phyloP scores from a whole-genome alignment of 2,797 vertebrate species.

The Pelodytes ibericus region DNA sequence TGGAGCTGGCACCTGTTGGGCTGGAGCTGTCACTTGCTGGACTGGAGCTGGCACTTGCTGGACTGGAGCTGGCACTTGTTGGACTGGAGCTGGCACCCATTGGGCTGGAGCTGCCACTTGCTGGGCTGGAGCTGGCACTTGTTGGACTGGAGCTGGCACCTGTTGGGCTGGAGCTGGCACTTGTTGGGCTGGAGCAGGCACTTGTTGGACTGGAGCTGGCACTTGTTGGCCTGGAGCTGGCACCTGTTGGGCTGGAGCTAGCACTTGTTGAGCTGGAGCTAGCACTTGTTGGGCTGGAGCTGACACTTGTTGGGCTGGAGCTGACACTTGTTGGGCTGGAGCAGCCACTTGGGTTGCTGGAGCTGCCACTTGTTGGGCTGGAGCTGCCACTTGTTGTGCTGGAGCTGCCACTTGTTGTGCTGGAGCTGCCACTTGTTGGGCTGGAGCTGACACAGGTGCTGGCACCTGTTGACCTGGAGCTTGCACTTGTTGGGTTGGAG shows the following conservation, averaged over 20 bases:
- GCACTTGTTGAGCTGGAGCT: neutral
- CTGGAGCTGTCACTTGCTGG: neutral
- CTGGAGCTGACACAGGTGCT: neutral
- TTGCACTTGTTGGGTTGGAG: neutral
- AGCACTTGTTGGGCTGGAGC: neutral
- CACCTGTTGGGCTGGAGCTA: neutral
- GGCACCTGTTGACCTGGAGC: neutral
- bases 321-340: neutral
- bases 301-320: neutral
- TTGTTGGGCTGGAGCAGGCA: neutral
- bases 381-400: neutral
- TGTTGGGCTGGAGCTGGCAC: neutral
- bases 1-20: neutral
- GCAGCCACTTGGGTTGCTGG: neutral
- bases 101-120: conserved; percentile 4
- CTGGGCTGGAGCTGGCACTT: neutral
- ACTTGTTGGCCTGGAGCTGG: neutral
- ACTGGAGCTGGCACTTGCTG: neutral
- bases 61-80: neutral
- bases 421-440: neutral
- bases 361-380: neutral
- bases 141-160: neutral
- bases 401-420: neutral
- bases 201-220: neutral
- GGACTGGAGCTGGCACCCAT: neutral